Percentiles rank a stretch among this genome's conserved stretches.
phyloP scores from a whole-genome alignment of 1,140 invertebrate species.

The Heliothis subflexa region DNA sequence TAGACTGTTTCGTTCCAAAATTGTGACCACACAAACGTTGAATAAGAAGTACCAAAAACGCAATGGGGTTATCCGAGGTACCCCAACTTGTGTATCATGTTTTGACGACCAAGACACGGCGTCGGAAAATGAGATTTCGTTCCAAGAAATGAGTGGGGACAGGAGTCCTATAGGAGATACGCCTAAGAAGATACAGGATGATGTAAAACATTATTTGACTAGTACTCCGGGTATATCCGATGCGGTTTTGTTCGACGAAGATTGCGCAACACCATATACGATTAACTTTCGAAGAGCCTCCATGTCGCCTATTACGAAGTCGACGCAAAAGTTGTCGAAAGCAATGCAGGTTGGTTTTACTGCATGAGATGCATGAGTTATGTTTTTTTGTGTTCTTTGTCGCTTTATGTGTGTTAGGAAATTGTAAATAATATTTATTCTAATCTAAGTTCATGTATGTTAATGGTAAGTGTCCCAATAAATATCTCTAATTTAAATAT shows the following conservation, averaged over 20 bases:
- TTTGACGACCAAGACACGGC: constrained; percentile 75
- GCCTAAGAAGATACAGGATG: constrained; percentile 65
- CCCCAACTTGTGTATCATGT: constrained; percentile 79
- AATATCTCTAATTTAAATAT: no score
- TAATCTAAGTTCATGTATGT: no score
- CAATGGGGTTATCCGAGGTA: constrained; percentile 61
- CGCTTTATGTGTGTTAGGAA: constrained; percentile 34
- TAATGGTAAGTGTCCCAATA: no score
- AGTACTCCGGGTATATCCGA: constrained; percentile 86
- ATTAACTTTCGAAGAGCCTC: constrained; percentile 88
- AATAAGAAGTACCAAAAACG: constrained; percentile 80
- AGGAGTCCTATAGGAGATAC: constrained; percentile 57
- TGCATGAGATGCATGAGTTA: constrained; percentile 58
- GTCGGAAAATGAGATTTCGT: constrained; percentile 63
- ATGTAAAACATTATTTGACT: constrained; percentile 82
- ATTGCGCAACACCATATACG: constrained; percentile 79
- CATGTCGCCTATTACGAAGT: constrained; percentile 95
- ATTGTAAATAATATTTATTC: no score
- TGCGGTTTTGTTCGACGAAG: constrained; percentile 63
- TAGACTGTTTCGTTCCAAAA: constrained; percentile 78
- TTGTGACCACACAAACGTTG: constrained; percentile 66
- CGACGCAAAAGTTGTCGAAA: constrained; percentile 93
- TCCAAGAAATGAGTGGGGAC: constrained; percentile 44
- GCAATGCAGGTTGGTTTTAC: constrained; percentile 92
- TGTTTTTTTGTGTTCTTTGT: constrained; percentile 39